Conservation (phyloP, 1,140 invertebrate genomes). For the Drosophila eugracilis region DNA sequence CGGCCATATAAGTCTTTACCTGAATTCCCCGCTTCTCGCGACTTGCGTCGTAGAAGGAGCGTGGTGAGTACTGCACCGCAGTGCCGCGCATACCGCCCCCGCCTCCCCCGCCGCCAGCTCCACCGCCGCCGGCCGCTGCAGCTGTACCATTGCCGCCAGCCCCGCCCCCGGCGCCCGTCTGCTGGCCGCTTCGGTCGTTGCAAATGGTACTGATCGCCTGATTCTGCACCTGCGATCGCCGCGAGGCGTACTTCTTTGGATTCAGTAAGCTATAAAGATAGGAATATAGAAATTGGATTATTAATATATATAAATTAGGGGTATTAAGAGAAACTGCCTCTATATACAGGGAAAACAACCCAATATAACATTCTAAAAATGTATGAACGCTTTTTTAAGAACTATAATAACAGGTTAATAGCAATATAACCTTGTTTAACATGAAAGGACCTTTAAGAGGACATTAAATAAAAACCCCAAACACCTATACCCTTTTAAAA, state of each 20-base stretch:
- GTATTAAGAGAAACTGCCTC: too few relatives aligned
- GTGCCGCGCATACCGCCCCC: slow-evolving; percentile 73
- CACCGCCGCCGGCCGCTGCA: slow-evolving; percentile 45
- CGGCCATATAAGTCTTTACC: slow-evolving; percentile 98
- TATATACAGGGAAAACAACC: too few relatives aligned
- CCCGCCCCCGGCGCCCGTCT: slow-evolving; percentile 60
- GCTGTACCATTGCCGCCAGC: slow-evolving; percentile 49
- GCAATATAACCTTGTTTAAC: too few relatives aligned
- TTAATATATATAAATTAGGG: not conserved
- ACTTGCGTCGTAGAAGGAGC: slow-evolving; percentile 84
- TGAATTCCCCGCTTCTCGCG: slow-evolving; percentile 88
- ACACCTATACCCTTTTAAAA: too few relatives aligned
- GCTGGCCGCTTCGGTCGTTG: slow-evolving; percentile 81
- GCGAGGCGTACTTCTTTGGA: slow-evolving; percentile 85
- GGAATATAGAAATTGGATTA: not conserved
- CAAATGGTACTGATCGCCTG: slow-evolving; percentile 84
- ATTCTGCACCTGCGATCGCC: slow-evolving; percentile 82
- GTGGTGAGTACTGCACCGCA: slow-evolving; percentile 85
- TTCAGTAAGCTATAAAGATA: slow-evolving; percentile 84
- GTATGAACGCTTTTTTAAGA: too few relatives aligned
- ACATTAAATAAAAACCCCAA: too few relatives aligned
- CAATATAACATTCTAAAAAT: too few relatives aligned
- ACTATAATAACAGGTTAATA: too few relatives aligned
- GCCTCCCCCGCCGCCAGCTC: slow-evolving; percentile 36
- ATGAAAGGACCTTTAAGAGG: too few relatives aligned